Conservation (phyloP, 1,140 invertebrate genomes). For the Eurosta solidaginis region DNA sequence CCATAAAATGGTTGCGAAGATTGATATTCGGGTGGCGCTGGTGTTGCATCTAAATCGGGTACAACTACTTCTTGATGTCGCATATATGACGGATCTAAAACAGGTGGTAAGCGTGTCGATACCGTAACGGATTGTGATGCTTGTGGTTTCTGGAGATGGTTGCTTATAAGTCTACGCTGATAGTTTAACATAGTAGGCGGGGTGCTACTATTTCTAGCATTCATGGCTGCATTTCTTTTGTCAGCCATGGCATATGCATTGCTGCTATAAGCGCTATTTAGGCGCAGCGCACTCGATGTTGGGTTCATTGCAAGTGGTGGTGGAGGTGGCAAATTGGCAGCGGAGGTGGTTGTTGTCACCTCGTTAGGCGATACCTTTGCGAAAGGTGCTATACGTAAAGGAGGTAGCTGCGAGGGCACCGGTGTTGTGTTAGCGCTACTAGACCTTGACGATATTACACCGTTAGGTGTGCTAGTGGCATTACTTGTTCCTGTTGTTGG, state of each 20-base stretch:
- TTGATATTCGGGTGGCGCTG: background rate
- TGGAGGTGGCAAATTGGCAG: constrained; percentile 35
- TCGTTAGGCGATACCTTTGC: constrained; percentile 29
- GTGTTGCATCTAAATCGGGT: background rate
- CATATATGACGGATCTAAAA: background rate
- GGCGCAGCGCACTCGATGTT: background rate
- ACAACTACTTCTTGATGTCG: background rate
- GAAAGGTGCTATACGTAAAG: constrained; percentile 43
- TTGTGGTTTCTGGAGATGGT: background rate
- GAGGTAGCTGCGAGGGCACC: constrained; percentile 35
- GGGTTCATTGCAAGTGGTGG: constrained; percentile 33
- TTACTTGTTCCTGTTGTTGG: background rate
- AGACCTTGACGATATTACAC: background rate
- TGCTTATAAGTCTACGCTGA: constrained; percentile 35
- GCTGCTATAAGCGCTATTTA: background rate
- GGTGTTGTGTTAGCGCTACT: background rate
- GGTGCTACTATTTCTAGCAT: constrained; percentile 33
- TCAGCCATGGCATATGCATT: background rate
- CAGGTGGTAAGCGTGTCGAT: too few species aligned
- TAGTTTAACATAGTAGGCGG: background rate
- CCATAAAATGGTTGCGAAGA: background rate
- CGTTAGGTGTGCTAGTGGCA: constrained; percentile 15
- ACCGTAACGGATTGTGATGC: too few species aligned
- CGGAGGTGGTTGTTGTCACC: background rate
- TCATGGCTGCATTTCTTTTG: constrained; percentile 21